A percentile compares a stretch with the other conserved stretches of the same genome.
These are phyloP conservation scores for Leucosticte australis DNA, from an alignment of 2,113 vertebrate species.

Conservation along the genomic window DNA sequence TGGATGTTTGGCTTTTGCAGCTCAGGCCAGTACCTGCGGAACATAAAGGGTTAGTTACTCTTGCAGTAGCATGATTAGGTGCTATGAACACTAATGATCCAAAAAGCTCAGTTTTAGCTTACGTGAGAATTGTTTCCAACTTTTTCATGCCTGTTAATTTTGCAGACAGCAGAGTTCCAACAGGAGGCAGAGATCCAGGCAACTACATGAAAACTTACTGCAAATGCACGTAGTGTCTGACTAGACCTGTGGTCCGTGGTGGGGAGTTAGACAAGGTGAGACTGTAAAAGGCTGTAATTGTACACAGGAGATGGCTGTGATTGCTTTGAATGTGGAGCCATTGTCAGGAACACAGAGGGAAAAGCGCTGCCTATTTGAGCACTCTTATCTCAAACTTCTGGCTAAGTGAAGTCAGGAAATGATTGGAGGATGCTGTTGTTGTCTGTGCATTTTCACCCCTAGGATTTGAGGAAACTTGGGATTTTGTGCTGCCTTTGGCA, in stretches of 20 bases:
- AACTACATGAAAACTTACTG: constrained; percentile 14
- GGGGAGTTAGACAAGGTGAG: constrained; percentile 58
- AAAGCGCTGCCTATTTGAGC: constrained; percentile 16
- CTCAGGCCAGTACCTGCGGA: not conserved
- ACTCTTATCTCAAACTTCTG: constrained; percentile 9
- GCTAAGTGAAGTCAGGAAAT: constrained; percentile 9
- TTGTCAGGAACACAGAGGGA: constrained; percentile 24
- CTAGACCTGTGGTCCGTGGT: constrained; percentile 11
- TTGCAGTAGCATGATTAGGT: constrained; percentile 19
- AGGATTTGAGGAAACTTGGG: constrained; percentile 34
- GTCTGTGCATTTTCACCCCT: constrained; percentile 1
- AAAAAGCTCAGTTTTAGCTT: constrained; percentile 24
- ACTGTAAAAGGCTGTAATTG: constrained; percentile 59
- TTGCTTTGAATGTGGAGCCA: constrained; percentile 51
- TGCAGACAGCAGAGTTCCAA: constrained; percentile 29
- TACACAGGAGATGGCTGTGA: constrained; percentile 51
- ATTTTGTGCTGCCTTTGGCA: constrained; percentile 49
- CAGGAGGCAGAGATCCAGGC: not conserved
- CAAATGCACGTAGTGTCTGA: constrained; percentile 46
- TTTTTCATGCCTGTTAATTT: constrained; percentile 44
- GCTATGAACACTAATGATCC: constrained; percentile 26
- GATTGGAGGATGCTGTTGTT: not conserved
- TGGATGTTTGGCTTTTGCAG: accelerated
- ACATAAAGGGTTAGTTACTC: constrained; percentile 2
- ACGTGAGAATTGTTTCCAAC: not conserved